A percentile compares a stretch with the other conserved stretches of the same genome.
Evolutionary conservation across 2,797 vertebrate genomes (phyloP).

Genomic region (Crax fasciolata): DNA sequence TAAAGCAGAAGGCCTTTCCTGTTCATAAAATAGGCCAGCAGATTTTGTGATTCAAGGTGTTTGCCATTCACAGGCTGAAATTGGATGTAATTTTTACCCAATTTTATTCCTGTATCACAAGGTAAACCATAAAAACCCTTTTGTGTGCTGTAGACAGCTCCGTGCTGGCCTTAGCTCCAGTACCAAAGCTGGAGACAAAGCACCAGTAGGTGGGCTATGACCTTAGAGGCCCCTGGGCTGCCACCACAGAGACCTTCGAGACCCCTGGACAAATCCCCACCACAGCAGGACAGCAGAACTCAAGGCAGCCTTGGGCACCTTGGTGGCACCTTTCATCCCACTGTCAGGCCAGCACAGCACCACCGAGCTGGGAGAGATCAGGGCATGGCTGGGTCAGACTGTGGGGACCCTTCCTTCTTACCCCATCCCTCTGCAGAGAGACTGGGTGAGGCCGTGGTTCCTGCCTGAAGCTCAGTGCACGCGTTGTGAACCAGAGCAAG

Average conservation of each 20-base stretch:
- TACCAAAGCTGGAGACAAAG: background rate
- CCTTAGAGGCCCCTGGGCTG: background rate
- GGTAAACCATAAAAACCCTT: background rate
- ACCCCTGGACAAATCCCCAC: background rate
- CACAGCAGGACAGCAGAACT: background rate
- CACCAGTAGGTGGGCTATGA: background rate
- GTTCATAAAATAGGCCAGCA: background rate
- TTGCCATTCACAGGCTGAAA: background rate
- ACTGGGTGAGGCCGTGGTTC: accelerated
- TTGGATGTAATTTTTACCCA: accelerated
- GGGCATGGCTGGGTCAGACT: accelerated
- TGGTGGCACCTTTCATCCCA: background rate
- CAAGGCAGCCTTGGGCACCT: accelerated
- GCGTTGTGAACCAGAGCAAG: background rate
- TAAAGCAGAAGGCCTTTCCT: slow-evolving; percentile 2
- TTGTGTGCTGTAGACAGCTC: accelerated
- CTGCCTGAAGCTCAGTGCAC: background rate
- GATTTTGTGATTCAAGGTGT: background rate
- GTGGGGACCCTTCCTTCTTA: accelerated
- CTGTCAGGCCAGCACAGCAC: accelerated
- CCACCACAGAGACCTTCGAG: background rate
- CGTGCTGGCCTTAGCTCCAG: background rate
- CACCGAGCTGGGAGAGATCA: accelerated
- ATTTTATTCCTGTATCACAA: accelerated
- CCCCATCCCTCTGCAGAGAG: background rate